A percentile compares a stretch with the other conserved stretches of the same genome.
Evolutionary conservation across 37 sponge, comb jelly and placozoan genomes (phyloP).

Genomic region (Cladorhizidae sp.): DNA sequence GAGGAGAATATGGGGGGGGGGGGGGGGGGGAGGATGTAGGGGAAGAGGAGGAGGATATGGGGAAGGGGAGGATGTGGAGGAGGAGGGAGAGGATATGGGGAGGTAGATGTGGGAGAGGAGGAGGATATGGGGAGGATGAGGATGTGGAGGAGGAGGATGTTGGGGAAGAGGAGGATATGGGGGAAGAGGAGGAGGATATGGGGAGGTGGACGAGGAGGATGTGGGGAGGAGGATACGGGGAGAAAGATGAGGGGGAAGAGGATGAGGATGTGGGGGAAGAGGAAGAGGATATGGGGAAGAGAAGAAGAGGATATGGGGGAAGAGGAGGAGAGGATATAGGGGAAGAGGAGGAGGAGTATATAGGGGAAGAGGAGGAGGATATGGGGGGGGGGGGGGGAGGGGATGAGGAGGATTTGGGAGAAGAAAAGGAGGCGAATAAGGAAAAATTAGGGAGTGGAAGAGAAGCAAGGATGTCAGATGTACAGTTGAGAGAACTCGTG

Average conservation of each 20-base stretch:
- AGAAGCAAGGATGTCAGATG: too few relatives aligned
- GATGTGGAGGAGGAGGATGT: not conserved
- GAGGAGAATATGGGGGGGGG: too few relatives aligned
- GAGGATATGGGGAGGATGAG: not conserved
- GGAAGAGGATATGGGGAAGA: not conserved
- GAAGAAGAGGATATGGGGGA: not conserved
- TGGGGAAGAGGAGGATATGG: not conserved
- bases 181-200: not conserved
- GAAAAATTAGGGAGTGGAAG: too few relatives aligned
- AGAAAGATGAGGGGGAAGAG: too few relatives aligned
- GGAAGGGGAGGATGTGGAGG: too few relatives aligned
- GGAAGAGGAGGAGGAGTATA: not conserved
- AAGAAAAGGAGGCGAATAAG: too few relatives aligned
- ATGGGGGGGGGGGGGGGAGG: not conserved
- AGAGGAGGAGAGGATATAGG: not conserved
- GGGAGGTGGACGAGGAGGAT: too few relatives aligned
- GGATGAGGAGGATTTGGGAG: not conserved
- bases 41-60: too few relatives aligned
- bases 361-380: not conserved
- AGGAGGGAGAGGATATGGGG: not conserved
- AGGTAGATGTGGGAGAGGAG: not conserved
- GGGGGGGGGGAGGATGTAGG: too few relatives aligned
- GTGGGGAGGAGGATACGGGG: not conserved
- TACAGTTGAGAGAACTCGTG: not conserved
- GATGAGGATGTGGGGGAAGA: too few relatives aligned